Evolutionary conservation across 1,140 invertebrate genomes (phyloP).

Genomic region (Eufriesea mexicana): DNA sequence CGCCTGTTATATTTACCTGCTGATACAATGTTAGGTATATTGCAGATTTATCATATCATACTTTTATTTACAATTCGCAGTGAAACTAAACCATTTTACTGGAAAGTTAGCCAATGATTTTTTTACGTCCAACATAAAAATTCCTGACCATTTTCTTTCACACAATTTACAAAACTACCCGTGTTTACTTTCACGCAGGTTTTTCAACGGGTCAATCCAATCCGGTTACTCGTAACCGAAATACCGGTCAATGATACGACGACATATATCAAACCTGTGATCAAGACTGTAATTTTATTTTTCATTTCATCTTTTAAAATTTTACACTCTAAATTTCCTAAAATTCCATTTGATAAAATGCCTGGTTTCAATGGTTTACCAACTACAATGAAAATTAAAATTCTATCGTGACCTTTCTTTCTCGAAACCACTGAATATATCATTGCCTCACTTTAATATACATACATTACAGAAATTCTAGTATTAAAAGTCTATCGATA

Average conservation of each 20-base stretch:
- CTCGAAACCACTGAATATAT: too few relatives aligned
- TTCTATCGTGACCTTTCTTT: too few relatives aligned
- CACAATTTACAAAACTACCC: background rate
- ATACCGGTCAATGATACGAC: background rate
- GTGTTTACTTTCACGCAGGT: slow-evolving; percentile 32
- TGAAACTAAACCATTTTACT: slow-evolving; percentile 4
- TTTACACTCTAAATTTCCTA: background rate
- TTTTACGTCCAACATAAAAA: slow-evolving; percentile 16
- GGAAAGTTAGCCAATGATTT: background rate
- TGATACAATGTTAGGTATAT: background rate
- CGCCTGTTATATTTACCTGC: background rate
- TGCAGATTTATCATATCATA: background rate
- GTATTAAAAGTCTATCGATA: too few relatives aligned
- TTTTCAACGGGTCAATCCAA: slow-evolving; percentile 9
- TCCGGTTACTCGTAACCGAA: slow-evolving; percentile 18
- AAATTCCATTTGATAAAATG: background rate
- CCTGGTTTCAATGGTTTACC: too few relatives aligned
- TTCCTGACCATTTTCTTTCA: background rate
- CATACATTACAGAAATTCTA: too few relatives aligned
- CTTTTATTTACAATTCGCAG: background rate
- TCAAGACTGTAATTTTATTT: background rate
- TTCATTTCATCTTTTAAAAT: background rate
- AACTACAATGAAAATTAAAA: too few relatives aligned
- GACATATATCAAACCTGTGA: background rate
- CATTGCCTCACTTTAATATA: too few relatives aligned